Base-by-base conservation (phyloP, 2,888 invertebrate species). In the Clitarchus hookeri region DNA sequence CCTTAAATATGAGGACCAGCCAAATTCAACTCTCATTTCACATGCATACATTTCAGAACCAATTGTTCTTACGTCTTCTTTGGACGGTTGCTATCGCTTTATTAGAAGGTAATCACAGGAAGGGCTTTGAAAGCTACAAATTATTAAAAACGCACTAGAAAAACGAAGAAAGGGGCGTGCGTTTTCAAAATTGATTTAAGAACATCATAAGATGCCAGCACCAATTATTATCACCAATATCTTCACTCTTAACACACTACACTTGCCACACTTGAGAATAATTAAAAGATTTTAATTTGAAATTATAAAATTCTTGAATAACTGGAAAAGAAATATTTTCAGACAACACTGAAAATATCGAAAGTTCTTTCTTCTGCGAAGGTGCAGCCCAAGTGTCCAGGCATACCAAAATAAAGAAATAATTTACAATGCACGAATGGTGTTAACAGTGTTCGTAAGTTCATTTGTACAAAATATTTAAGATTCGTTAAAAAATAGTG, bases 401-500 rank as follows among this genome's bases (percentile, higher is more conserved):
- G 11, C 65, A 23, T 65, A 65, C 82, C 82, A 82, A 82, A 82
- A 36, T 19, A 27, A 82, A 13, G 6, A 82, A 36, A 36, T 82
- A 27, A 36, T 82, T 82, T 36, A 82, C 27, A 82, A 82, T 82
- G 27, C 82, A 44, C 44, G 82, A 44, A 36, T 82, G 27, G 27
- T 82, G 36, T 82, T 27, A 36, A 26, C 19, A 82, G 27, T 23
- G 13, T 82, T 82, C 44, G 23, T 44, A 26, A 26, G 13, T 3
- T 26, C 12, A 27, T 36, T 6, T 19, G 27, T 82, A 36, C 82
- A 82, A 82, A 82, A 44, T 27, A 36, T 26, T 27, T 19, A 13
- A 27, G 27, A 82, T 36, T 82, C 82, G 44, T 82, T 84, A 84
- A 77, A 84, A 84, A 65, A 84, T 65, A 84, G 36, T 65, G 27